phyloP scores from a whole-genome alignment of 2,888 invertebrate genomes.

The Cabera pusaria region DNA sequence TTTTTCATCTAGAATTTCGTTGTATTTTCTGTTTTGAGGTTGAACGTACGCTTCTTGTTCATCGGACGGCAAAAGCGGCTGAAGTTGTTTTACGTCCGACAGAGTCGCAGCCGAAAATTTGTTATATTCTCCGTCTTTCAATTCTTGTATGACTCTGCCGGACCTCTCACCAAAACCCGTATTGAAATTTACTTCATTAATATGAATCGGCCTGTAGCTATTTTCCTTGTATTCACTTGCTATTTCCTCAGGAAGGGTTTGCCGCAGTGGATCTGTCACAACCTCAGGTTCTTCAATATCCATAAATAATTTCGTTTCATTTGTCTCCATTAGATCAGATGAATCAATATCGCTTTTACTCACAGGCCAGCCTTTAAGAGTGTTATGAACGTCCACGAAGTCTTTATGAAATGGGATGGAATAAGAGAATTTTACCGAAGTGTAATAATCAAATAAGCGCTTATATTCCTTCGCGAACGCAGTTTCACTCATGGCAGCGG shows the following conservation, averaged over 20 bases:
- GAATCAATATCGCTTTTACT: constrained; percentile 27
- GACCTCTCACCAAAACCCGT: constrained; percentile 84
- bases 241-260: constrained; percentile 66
- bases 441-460: constrained; percentile 57
- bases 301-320: constrained; percentile 45
- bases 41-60: constrained; percentile 29
- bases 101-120: constrained; percentile 83
- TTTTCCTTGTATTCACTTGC: constrained; percentile 42
- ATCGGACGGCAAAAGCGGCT: constrained; percentile 73
- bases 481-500: constrained; percentile 39
- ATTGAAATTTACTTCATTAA: constrained; percentile 68
- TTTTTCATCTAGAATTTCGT: constrained; percentile 35
- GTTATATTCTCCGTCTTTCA: constrained; percentile 59
- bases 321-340: constrained; percentile 28
- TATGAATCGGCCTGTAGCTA: constrained; percentile 39
- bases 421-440: constrained; percentile 67
- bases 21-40: constrained; percentile 1
- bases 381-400: constrained; percentile 49
- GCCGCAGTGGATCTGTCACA: constrained; percentile 44
- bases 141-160: constrained; percentile 82
- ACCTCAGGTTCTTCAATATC: constrained; percentile 33
- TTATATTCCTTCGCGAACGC: constrained; percentile 60
- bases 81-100: constrained; percentile 83
- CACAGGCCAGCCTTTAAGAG: constrained; percentile 61
- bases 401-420: constrained; percentile 65